Base-by-base conservation (phyloP, 2,797 vertebrate species). In the Pempheris klunzingeri region DNA sequence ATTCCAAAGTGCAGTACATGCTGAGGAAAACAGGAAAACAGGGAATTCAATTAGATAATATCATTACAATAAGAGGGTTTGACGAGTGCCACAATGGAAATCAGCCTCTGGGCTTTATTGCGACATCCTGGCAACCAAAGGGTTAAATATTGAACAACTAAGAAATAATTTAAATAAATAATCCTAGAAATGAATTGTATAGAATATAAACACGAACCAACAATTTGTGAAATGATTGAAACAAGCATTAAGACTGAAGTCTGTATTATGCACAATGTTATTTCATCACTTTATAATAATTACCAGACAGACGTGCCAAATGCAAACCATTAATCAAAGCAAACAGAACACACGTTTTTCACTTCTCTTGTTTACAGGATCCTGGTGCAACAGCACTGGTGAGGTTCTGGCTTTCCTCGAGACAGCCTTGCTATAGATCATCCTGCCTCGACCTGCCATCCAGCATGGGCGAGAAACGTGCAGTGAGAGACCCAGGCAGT, bases 391-490 rank as follows among this genome's bases (percentile, higher is more conserved):
- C 62, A 82, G 71, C 17, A 66, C 60, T 63, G 30, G 34, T 30
- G 28, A 71, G 68, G 72, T 75, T 50, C 38, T 62, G 44, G 53
- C 14, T 78, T 71, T 80, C 38, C 44, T n/a, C 58, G 36, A 73
- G 81, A 78, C 61, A 64, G 50, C 24, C 18, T 24, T 26, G 78
- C 78, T 34, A 90, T 87, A 88, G 41, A 89, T 92, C 89, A 92
- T 69, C 8, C 53, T 78, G 82, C 47, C 82, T 60, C 12, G 9
- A 78, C 78, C 80, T 74, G 82, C 75, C 85, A 87, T 74, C 73
- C 66, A 44, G 71, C 74, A 67, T 46, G 54, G 63, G 28, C 11
- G 67, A 88, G 55, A 81, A 83, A 85, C 83, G 52, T 79, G 81
- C 63, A 79, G 53, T 67, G 61, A 82, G 73, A 79, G 76, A 86